phyloP scores from a whole-genome alignment of 2,113 vertebrate genomes.

The Lampris incognitus region DNA sequence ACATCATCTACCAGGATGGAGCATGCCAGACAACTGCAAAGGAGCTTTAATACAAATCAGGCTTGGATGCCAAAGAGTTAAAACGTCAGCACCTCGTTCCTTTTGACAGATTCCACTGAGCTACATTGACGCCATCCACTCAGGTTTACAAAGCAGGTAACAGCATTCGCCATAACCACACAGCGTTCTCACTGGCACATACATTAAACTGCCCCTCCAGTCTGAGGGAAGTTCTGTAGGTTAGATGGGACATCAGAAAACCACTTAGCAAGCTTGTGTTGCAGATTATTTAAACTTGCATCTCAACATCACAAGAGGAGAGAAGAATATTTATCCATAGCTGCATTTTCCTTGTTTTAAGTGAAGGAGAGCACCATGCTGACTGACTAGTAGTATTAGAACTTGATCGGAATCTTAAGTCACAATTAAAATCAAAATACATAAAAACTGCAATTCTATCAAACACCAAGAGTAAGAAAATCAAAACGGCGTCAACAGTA shows the following conservation, averaged over 20 bases:
- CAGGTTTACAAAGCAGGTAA: slow-evolving; percentile 27
- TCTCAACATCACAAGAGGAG: slow-evolving; percentile 65
- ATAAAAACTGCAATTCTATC: slow-evolving; percentile 70
- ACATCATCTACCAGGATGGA: slow-evolving; percentile 43
- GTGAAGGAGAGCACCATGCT: slow-evolving; percentile 84
- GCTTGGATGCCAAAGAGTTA: slow-evolving; percentile 40
- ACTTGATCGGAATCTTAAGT: slow-evolving; percentile 74
- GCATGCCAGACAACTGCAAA: slow-evolving; percentile 39
- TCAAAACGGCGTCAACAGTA: slow-evolving; percentile 67
- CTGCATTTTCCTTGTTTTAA: slow-evolving; percentile 84
- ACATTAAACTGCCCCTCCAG: slow-evolving; percentile 25
- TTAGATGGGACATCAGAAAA: slow-evolving; percentile 55
- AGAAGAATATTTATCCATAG: slow-evolving; percentile 75
- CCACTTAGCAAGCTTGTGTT: slow-evolving; percentile 50
- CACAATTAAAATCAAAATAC: slow-evolving; percentile 72
- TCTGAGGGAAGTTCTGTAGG: slow-evolving; percentile 18
- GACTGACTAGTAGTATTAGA: slow-evolving; percentile 75
- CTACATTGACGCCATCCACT: slow-evolving; percentile 30
- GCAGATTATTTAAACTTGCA: slow-evolving; percentile 60
- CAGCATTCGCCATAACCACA: slow-evolving; percentile 1
- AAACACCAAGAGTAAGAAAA: slow-evolving; percentile 80
- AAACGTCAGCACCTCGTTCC: slow-evolving; percentile 42
- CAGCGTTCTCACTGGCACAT: slow-evolving; percentile 58
- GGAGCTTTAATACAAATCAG: slow-evolving; percentile 41
- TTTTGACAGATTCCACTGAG: slow-evolving; percentile 29